phyloP scores from a whole-genome alignment of 2,113 vertebrate species.

The Alethe diademata region DNA sequence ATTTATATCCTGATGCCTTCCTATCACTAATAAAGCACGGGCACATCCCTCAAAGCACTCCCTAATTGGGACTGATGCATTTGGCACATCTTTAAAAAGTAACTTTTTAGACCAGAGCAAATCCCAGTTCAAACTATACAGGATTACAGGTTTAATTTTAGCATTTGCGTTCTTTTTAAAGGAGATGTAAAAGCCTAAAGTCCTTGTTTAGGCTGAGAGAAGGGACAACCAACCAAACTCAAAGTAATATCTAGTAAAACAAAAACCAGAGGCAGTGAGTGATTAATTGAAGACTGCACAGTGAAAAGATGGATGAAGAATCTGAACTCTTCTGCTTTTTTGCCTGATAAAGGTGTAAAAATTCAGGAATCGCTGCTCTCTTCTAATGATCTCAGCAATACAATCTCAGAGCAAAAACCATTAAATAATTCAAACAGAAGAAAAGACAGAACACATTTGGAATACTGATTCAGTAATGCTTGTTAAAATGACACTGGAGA shows the following conservation, averaged over 20 bases:
- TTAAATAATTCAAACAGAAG: slow-evolving; percentile 1
- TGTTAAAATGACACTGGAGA: neutral
- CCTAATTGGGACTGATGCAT: neutral
- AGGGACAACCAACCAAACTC: neutral
- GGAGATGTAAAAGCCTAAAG: neutral
- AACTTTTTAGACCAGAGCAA: neutral
- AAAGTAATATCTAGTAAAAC: neutral
- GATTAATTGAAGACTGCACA: neutral
- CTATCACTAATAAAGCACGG: neutral
- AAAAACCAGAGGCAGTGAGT: neutral
- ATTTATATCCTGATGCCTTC: neutral
- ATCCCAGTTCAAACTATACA: neutral
- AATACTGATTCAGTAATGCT: neutral
- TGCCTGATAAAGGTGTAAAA: neutral
- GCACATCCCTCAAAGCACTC: neutral
- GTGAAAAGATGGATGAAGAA: neutral
- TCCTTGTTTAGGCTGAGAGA: neutral
- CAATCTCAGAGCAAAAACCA: neutral
- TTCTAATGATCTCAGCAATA: neutral
- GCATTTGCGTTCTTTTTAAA: neutral
- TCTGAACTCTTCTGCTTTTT: neutral
- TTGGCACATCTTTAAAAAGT: neutral
- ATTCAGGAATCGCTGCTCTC: neutral
- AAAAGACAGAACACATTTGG: neutral
- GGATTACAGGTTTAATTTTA: neutral